phyloP scores from a whole-genome alignment of 2,888 invertebrate genomes.

The Eilema caniola region DNA sequence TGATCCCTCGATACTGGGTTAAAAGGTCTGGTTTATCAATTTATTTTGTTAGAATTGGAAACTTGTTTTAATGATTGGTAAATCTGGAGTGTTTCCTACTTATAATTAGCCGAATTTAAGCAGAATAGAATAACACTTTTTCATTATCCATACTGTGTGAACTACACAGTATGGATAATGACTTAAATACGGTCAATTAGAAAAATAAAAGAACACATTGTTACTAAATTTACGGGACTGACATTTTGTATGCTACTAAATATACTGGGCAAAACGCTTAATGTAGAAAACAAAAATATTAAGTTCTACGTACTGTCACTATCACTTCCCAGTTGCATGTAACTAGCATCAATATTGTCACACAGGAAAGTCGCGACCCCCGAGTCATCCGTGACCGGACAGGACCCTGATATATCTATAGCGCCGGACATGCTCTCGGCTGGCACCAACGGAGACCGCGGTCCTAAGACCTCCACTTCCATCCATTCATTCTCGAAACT shows the following conservation, averaged over 20 bases:
- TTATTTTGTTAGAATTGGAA: too few relatives aligned
- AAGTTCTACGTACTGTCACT: conserved; percentile 73
- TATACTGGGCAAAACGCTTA: not conserved
- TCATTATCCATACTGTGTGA: too few relatives aligned
- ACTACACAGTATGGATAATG: too few relatives aligned
- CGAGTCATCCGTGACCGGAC: conserved; percentile 70
- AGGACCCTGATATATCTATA: conserved; percentile 72
- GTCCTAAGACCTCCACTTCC: conserved; percentile 92
- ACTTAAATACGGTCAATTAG: too few relatives aligned
- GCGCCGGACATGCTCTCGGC: conserved; percentile 62
- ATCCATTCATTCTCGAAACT: conserved; percentile 97
- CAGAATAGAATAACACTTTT: too few relatives aligned
- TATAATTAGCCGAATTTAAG: too few relatives aligned
- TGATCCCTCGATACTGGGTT: not conserved
- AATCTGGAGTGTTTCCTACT: too few relatives aligned
- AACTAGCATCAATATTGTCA: conserved; percentile 86
- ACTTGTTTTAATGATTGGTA: too few relatives aligned
- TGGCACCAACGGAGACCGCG: conserved; percentile 81
- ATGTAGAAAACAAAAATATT: not conserved
- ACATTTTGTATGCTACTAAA: too few relatives aligned
- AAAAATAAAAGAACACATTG: too few relatives aligned
- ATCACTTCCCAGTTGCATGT: conserved; percentile 85
- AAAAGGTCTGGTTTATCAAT: too few relatives aligned
- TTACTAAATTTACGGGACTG: too few relatives aligned
- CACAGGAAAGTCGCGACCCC: conserved; percentile 88